Percentiles rank a stretch among this genome's conserved stretches.
phyloP scores from a whole-genome alignment of 2,888 invertebrate genomes.

The Papilio elwesi region DNA sequence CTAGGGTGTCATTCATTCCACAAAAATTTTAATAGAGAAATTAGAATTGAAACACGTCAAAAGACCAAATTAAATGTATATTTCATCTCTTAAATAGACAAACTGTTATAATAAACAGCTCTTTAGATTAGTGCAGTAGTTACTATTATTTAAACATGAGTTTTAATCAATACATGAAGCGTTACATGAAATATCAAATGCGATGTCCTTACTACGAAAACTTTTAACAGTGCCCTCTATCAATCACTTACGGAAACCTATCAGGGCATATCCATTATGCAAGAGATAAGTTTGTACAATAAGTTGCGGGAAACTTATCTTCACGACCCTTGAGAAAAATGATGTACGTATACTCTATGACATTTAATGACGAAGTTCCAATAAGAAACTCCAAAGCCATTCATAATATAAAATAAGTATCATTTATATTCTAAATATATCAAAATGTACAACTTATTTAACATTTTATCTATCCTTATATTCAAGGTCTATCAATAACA shows the following conservation, averaged over 20 bases:
- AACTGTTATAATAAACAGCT: too few relatives aligned
- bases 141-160: too few relatives aligned
- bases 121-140: too few relatives aligned
- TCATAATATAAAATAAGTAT: neutral
- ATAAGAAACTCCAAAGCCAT: slow-evolving; percentile 5
- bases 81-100: too few relatives aligned
- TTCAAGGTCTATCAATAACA: slow-evolving; percentile 55
- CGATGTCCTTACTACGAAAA: slow-evolving; percentile 41
- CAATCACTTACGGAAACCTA: slow-evolving; percentile 83
- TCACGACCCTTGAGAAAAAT: slow-evolving; percentile 44
- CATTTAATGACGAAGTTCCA: slow-evolving; percentile 37
- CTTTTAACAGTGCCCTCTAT: slow-evolving; percentile 64
- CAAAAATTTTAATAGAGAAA: too few relatives aligned
- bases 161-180: too few relatives aligned
- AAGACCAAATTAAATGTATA: too few relatives aligned
- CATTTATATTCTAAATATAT: neutral
- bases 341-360: slow-evolving; percentile 41
- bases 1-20: too few relatives aligned
- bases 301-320: slow-evolving; percentile 69
- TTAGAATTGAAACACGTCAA: too few relatives aligned
- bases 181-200: slow-evolving; percentile 38
- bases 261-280: slow-evolving; percentile 83
- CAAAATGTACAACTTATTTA: too few relatives aligned
- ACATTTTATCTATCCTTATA: slow-evolving; percentile 52
- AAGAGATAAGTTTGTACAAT: slow-evolving; percentile 80